These are phyloP conservation scores for Fundulus diaphanus DNA, from an alignment of 2,797 vertebrate genomes.

Conservation along the genomic window DNA sequence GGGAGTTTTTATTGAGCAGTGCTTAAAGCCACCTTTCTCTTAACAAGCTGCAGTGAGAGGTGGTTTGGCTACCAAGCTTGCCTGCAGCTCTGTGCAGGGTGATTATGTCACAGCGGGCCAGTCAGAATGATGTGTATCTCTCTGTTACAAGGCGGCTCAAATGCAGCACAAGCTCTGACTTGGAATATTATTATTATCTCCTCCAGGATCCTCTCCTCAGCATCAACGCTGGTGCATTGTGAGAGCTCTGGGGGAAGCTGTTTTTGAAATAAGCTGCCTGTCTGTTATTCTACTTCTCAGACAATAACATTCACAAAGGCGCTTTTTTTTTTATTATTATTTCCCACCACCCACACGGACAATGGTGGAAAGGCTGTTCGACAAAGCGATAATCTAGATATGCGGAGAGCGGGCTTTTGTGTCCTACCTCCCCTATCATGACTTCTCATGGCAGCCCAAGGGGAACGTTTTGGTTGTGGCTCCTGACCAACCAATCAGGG, in stretches of 20 bases:
- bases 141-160: constrained; percentile 71
- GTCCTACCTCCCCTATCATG: constrained; percentile 62
- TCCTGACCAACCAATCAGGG: constrained; percentile 75
- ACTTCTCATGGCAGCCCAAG: constrained; percentile 40
- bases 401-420: constrained; percentile 57
- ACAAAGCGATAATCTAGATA: constrained; percentile 69
- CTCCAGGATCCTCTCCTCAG: constrained; percentile 75
- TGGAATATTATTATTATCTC: constrained; percentile 82
- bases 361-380: constrained; percentile 64
- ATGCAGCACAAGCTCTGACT: constrained; percentile 73
- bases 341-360: constrained; percentile 67
- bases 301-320: constrained; percentile 75
- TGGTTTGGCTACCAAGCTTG: constrained; percentile 78
- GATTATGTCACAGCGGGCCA: constrained; percentile 78
- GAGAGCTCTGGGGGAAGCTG: constrained; percentile 68
- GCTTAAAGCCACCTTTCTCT: constrained; percentile 78
- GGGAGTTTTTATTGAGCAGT: constrained; percentile 73
- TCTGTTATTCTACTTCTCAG: constrained; percentile 76
- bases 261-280: constrained; percentile 72
- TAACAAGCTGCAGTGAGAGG: constrained; percentile 82
- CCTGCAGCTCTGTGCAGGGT: constrained; percentile 79
- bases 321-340: constrained; percentile 36
- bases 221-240: constrained; percentile 73
- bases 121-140: constrained; percentile 78
- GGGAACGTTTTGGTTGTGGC: constrained; percentile 69